A percentile compares a stretch with the other conserved stretches of the same genome.
These are phyloP conservation scores for Globodera rostochiensis DNA, from an alignment of 1,140 invertebrate species.

Conservation along the genomic window DNA sequence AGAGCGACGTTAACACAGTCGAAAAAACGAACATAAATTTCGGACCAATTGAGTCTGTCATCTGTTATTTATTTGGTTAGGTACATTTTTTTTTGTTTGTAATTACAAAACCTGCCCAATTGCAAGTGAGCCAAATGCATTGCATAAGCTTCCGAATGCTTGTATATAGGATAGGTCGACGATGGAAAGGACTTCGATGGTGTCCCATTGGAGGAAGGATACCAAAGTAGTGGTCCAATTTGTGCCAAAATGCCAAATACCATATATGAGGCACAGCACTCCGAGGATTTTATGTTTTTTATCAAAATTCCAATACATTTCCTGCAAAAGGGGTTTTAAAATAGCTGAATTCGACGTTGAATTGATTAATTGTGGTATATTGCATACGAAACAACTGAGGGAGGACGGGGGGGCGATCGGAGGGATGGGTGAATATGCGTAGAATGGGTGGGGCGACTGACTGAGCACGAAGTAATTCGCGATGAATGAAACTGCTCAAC, in stretches of 20 bases:
- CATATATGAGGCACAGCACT: conserved; percentile 61
- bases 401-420: neutral
- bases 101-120: conserved; percentile 52
- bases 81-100: neutral
- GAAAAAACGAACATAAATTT: conserved; percentile 64
- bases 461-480: neutral
- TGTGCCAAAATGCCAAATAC: conserved; percentile 64
- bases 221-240: conserved; percentile 65
- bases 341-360: neutral
- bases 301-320: conserved; percentile 38
- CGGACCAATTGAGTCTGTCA: conserved; percentile 61
- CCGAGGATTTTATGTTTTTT: conserved; percentile 58
- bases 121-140: conserved; percentile 59
- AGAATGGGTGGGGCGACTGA: neutral
- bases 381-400: neutral
- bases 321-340: neutral
- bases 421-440: neutral
- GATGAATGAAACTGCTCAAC: neutral
- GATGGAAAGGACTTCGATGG: conserved; percentile 60
- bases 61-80: conserved; percentile 26
- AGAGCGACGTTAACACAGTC: conserved; percentile 60
- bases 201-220: conserved; percentile 65
- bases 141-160: conserved; percentile 60
- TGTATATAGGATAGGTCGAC: conserved; percentile 65
- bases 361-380: neutral